Evolutionary conservation across 1,140 invertebrate genomes (phyloP), one percentile per base, ranked within the genome.

Genomic region (Ostrea edulis): DNA sequence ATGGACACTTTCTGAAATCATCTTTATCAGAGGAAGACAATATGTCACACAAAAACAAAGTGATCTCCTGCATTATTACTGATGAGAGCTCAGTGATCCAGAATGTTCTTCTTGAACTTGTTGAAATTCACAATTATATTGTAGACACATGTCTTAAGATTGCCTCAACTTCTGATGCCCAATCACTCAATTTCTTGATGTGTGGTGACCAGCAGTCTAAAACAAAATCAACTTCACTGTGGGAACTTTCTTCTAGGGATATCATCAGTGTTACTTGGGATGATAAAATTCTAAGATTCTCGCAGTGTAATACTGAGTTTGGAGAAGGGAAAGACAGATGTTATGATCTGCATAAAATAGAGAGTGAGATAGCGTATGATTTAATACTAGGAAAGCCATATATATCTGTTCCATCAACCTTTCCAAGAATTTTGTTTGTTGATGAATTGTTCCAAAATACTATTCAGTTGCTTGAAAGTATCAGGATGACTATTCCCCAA

Each of bases 381-480:
- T 3, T 89, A 20, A 25, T 89, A 20, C 71, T 55, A 8, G 84
- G 86, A 53, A 89, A 89, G 44, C 20, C 53, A 2, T 82, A 85
- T 51, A 87, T 89, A 7, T 11, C 29, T 68, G 25, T 82, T 9
- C 55, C 84, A 22, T 14, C n/a, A 22, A 12, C 29, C 0, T 82
- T 89, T 55, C 71, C 86, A 35, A 53, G 71, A 8, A 87, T 86
- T 3, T 12, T 87, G 4, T 89, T 87, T 55, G 85, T 55, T 0
- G 88, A 89, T 51, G 88, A 89, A 81, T 44, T 89, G 25, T 89
- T 68, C 58, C 86, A 87, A 29, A 87, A 89, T 55, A 89, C 86
- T 25, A 68, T 86, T 22, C 62, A 82, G 25, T 29, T 89, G 7
- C 22, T 89, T 8, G 11, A 53, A 35, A 83, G 84, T 5, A 54